Evolutionary conservation across 2,113 vertebrate species (phyloP).

Genomic region (Regulus satrapa): DNA sequence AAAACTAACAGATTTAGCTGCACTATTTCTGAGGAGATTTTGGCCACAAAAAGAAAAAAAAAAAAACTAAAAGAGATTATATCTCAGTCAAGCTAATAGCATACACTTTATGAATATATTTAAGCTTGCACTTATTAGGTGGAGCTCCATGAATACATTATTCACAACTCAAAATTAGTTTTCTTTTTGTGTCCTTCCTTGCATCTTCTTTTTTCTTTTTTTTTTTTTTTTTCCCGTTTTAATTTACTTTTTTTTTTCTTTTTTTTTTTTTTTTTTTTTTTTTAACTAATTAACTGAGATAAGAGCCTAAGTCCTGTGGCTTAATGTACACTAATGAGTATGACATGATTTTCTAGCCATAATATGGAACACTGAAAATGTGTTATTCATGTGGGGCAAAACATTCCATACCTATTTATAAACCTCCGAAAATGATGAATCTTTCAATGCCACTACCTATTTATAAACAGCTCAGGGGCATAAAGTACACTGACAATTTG

Average conservation of each 20-base stretch:
- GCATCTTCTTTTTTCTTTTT: background rate
- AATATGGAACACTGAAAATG: background rate
- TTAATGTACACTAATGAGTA: slow-evolving; percentile 14
- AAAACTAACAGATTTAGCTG: background rate
- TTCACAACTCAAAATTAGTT: background rate
- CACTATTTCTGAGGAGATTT: background rate
- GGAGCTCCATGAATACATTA: background rate
- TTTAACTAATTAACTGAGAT: background rate
- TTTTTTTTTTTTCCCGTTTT: background rate
- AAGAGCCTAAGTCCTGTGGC: background rate
- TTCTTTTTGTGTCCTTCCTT: background rate
- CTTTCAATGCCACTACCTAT: background rate
- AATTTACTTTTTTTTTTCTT: background rate
- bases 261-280: background rate
- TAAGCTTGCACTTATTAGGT: background rate
- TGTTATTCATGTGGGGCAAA: slow-evolving; percentile 11
- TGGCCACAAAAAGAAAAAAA: background rate
- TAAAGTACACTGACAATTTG: background rate
- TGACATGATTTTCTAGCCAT: background rate
- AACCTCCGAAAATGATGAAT: background rate
- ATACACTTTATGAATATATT: background rate
- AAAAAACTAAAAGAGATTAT: background rate
- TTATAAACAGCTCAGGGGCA: background rate
- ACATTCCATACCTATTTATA: background rate
- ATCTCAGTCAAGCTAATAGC: background rate